These are phyloP conservation scores for Lottia gigantea DNA, from an alignment of 2,888 invertebrate species.

Conservation along the genomic window DNA sequence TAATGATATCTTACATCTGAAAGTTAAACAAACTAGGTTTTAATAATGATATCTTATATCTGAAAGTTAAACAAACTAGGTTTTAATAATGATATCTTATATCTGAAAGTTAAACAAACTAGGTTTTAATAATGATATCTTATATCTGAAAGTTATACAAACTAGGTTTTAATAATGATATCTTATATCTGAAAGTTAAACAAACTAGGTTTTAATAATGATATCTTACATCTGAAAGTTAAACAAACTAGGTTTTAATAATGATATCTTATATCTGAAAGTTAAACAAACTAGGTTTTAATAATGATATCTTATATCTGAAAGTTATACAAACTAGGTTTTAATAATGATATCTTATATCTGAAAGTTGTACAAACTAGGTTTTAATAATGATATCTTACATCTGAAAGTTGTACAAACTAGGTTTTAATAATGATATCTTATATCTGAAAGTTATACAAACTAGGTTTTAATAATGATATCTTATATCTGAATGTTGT, in stretches of 20 bases:
- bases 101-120: constrained; percentile 70
- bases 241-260: constrained; percentile 84
- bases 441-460: constrained; percentile 74
- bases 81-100: constrained; percentile 82
- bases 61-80: too few relatives aligned
- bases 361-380: constrained; percentile 60
- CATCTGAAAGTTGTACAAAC: too few relatives aligned
- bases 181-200: constrained; percentile 75
- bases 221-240: too few relatives aligned
- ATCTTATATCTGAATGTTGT: constrained; percentile 76
- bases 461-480: constrained; percentile 80
- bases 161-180: constrained; percentile 82
- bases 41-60: too few relatives aligned
- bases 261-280: constrained; percentile 78
- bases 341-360: constrained; percentile 83
- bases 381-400: too few relatives aligned
- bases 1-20: constrained; percentile 81
- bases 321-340: too few relatives aligned
- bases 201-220: too few relatives aligned
- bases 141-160: too few relatives aligned
- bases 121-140: too few relatives aligned
- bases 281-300: too few relatives aligned
- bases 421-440: constrained; percentile 81
- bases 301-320: too few relatives aligned
- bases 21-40: not conserved